Percentiles rank a stretch among this genome's conserved stretches.
phyloP scores from a whole-genome alignment of 2,797 vertebrate genomes.

The Knipowitschia caucasica region DNA sequence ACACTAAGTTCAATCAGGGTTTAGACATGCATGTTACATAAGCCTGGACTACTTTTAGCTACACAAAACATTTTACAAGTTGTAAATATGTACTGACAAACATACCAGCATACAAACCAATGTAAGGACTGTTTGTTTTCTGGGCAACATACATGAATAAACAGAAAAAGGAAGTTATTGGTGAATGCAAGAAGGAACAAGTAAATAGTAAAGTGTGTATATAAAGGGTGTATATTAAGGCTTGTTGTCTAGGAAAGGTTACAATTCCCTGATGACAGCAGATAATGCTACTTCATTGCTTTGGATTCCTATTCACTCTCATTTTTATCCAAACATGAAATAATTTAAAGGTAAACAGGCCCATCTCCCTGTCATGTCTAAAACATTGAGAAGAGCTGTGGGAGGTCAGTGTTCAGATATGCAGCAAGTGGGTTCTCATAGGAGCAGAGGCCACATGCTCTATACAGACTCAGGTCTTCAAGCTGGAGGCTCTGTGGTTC shows the following conservation, averaged over 20 bases:
- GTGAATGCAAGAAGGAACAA: slow-evolving; percentile 42
- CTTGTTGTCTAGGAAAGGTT: slow-evolving; percentile 68
- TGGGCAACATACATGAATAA: slow-evolving; percentile 32
- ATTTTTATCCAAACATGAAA: slow-evolving; percentile 18
- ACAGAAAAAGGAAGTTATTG: slow-evolving; percentile 29
- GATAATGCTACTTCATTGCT: slow-evolving; percentile 60
- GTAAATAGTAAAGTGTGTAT: slow-evolving; percentile 39
- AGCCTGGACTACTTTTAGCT: slow-evolving; percentile 51
- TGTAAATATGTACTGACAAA: slow-evolving; percentile 58
- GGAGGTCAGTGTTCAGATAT: slow-evolving; percentile 57
- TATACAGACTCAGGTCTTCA: slow-evolving; percentile 46
- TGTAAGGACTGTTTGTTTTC: slow-evolving; percentile 38
- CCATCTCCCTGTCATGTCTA: slow-evolving; percentile 19
- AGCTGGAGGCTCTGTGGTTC: slow-evolving; percentile 39
- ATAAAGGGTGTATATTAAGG: slow-evolving; percentile 77
- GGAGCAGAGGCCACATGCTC: slow-evolving; percentile 63
- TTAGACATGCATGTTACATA: slow-evolving; percentile 70
- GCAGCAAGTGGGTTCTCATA: slow-evolving; percentile 52
- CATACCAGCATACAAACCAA: slow-evolving; percentile 56
- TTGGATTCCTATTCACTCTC: slow-evolving; percentile 44
- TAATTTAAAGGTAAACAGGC: slow-evolving; percentile 13
- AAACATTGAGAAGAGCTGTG: slow-evolving; percentile 57
- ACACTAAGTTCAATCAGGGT: slow-evolving; percentile 52
- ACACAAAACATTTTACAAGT: slow-evolving; percentile 61
- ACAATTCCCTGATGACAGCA: slow-evolving; percentile 72